A percentile compares a stretch with the other conserved stretches of the same genome.
Conservation (phyloP, 2,888 invertebrate genomes). For the Drosophila koepferae region DNA sequence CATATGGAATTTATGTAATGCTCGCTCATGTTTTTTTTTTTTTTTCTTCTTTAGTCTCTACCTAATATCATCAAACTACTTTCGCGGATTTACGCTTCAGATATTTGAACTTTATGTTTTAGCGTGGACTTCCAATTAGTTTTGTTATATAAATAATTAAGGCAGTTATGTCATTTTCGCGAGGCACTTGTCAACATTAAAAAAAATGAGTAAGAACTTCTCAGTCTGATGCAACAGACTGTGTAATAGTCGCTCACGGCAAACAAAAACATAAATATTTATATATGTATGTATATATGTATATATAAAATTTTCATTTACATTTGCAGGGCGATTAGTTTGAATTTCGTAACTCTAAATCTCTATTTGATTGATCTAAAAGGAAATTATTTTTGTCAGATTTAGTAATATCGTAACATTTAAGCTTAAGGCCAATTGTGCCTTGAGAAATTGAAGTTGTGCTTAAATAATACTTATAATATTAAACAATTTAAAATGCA, state of each 20-base stretch:
- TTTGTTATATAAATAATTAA: conserved; percentile 48
- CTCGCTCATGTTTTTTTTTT: conserved; percentile 15
- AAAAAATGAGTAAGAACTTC: not conserved
- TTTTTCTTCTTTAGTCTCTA: conserved; percentile 31
- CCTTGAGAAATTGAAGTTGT: not conserved
- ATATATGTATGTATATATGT: too few relatives aligned
- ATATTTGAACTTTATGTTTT: conserved; percentile 65
- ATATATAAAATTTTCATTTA: not conserved
- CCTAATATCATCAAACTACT: conserved; percentile 55
- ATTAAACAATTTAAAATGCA: not conserved
- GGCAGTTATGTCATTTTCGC: conserved; percentile 32
- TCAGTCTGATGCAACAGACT: not conserved
- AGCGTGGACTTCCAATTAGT: conserved; percentile 63
- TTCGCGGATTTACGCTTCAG: conserved; percentile 80
- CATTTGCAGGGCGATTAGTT: not conserved
- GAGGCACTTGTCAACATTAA: conserved; percentile 34
- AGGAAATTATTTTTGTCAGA: not conserved
- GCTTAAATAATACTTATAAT: not conserved
- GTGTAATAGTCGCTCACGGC: not conserved
- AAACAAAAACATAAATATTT: not conserved
- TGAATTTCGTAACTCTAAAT: not conserved
- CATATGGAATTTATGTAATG: conserved; percentile 65
- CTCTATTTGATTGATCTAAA: not conserved
- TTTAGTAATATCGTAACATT: not conserved
- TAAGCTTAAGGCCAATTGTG: not conserved